phyloP scores from a whole-genome alignment of 1,140 invertebrate species.

The Brevipalpus yothersi region DNA sequence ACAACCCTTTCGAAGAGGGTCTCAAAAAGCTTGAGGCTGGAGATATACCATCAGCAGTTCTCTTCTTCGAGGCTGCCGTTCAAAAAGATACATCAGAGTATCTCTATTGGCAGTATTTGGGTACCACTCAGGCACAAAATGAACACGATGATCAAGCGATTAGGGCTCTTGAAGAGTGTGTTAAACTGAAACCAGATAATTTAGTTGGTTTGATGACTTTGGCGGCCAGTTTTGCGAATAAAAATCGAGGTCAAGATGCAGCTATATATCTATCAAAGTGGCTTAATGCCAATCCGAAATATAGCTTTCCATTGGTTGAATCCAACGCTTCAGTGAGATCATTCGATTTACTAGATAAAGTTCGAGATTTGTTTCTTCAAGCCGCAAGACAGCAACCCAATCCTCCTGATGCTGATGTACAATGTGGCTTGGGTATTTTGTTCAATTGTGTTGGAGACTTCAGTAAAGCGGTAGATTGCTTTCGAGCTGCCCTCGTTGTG shows the following conservation, averaged over 20 bases:
- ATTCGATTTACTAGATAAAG: constrained; percentile 27
- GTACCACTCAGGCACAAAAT: constrained; percentile 74
- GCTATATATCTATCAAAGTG: constrained; percentile 35
- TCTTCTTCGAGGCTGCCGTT: constrained; percentile 86
- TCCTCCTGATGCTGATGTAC: constrained; percentile 71
- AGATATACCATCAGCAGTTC: constrained; percentile 76
- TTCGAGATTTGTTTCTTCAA: constrained; percentile 55
- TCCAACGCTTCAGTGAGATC: background rate
- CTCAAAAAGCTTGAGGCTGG: constrained; percentile 51
- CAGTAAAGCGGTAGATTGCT: constrained; percentile 89
- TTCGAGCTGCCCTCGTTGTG: constrained; percentile 59
- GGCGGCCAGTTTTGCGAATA: constrained; percentile 86
- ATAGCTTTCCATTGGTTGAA: constrained; percentile 21
- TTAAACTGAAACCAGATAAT: constrained; percentile 56
- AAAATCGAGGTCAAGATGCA: constrained; percentile 32
- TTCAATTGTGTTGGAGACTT: constrained; percentile 84
- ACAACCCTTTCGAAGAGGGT: constrained; percentile 58
- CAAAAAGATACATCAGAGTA: constrained; percentile 52
- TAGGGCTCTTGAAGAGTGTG: constrained; percentile 31
- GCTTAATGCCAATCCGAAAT: constrained; percentile 61
- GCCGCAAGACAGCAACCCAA: constrained; percentile 52
- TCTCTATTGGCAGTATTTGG: constrained; percentile 34
- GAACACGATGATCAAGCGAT: constrained; percentile 37
- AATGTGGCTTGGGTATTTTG: constrained; percentile 78
- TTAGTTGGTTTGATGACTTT: constrained; percentile 59